Base-by-base conservation (phyloP, 2,888 invertebrate genomes). In the Poecilus cupreus region DNA sequence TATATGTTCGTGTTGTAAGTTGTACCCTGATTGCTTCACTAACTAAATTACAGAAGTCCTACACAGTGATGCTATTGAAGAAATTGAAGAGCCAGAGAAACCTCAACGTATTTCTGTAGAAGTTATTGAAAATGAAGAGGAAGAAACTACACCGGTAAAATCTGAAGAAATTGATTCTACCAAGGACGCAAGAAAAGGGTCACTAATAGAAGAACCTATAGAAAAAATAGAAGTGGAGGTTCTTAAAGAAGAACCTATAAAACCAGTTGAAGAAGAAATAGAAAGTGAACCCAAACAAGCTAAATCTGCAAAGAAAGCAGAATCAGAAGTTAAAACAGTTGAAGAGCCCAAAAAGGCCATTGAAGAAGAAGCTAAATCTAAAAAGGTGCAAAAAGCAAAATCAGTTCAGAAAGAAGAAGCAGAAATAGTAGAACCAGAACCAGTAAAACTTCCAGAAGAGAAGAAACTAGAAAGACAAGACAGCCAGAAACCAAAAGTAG, bases 51-150 rank as follows among this genome's bases (percentile, higher is more conserved):
- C 79, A 79, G 79, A 79, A 79, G 5, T 79, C 16, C 79, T 49
- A 32, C 79, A 18, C 46, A 79, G 46, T 37, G 70, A 79, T n/a
- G 79, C 70, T 60, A 22, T 37, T 32, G 79, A 79, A 20, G 24
- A 13, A 16, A 37, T 13, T 32, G 89, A 89, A 85, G 88, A 88
- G 84, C 85, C 84, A 10, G 87, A 87, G 83, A 86, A 86, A 83
- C 86, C 88, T 75, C 86, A 87, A 32, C 86, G 91, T 88, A 87
- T 89, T 54, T 87, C 90, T 83, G 85, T 90, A 84, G 91, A 92
- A 88, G 90, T 89, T 85, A 89, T 91, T 83, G 86, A 91, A 75
- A 90, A 92, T 83, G 91, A 89, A 83, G 87, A 87, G 81, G 85
- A 88, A 77, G 85, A 60, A 8, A 64, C 24, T 18, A 85, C 77